These are phyloP conservation scores for Silurus glanis DNA, from an alignment of 2,113 vertebrate species.

Conservation along the genomic window DNA sequence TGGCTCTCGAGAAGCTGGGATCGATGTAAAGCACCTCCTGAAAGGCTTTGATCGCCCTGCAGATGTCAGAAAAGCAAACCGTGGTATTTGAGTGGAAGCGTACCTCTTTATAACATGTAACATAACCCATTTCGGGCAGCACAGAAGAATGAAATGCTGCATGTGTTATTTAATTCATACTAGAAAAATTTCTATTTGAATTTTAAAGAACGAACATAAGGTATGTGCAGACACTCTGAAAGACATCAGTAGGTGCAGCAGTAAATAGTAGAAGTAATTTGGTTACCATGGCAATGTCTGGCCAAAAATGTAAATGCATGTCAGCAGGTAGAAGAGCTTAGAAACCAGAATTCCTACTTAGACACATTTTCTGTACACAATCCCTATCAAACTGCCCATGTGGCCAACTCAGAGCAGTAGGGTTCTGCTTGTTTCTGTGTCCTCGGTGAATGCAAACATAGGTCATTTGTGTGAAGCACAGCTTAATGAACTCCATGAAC, in stretches of 20 bases:
- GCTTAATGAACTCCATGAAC: conserved; percentile 63
- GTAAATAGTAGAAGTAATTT: not conserved
- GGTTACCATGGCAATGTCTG: conserved; percentile 6
- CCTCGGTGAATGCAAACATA: conserved; percentile 30
- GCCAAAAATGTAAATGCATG: conserved; percentile 7
- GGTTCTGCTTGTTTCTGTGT: conserved; percentile 30
- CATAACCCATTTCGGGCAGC: not conserved
- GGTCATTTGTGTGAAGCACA: conserved; percentile 20
- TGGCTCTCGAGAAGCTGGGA: conserved; percentile 93
- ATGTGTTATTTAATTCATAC: not conserved
- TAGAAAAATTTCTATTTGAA: not conserved
- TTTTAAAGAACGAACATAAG: not conserved
- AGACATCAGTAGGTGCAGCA: not conserved
- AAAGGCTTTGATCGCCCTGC: conserved; percentile 98
- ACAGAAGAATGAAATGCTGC: not conserved
- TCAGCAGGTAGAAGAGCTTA: not conserved
- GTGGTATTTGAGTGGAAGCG: not conserved
- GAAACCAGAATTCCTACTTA: not conserved
- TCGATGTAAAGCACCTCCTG: conserved; percentile 99
- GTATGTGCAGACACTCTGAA: not conserved
- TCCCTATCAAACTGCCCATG: conserved; percentile 20
- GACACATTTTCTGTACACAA: not conserved
- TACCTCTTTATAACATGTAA: not conserved
- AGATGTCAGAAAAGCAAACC: conserved; percentile 16
- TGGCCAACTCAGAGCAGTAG: conserved; percentile 46